phyloP scores from a whole-genome alignment of 2,113 vertebrate species.

The Pimephales promelas region DNA sequence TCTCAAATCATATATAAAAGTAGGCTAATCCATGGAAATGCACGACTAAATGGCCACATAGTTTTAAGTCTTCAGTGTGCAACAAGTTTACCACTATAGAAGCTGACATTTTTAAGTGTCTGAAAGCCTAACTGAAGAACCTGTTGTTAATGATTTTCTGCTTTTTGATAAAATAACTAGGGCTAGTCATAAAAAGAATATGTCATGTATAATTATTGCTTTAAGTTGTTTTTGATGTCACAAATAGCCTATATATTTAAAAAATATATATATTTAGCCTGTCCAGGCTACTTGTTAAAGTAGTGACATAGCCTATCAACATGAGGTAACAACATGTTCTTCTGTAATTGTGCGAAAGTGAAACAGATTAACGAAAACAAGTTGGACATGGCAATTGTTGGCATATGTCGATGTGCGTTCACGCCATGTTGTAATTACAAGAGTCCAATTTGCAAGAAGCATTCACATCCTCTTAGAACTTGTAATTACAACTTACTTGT shows the following conservation, averaged over 20 bases:
- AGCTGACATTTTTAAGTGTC: not conserved
- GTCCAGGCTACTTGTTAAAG: not conserved
- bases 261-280: not conserved
- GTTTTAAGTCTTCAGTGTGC: not conserved
- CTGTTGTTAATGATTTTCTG: not conserved
- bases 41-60: not conserved
- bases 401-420: not conserved
- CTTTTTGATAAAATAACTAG: not conserved
- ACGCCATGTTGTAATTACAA: no score
- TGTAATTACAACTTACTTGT: no score
- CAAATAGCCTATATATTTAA: no score
- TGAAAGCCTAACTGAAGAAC: not conserved
- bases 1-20: not conserved
- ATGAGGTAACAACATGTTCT: not conserved
- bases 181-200: not conserved
- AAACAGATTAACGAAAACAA: not conserved
- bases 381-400: not conserved
- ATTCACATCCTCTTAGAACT: no score
- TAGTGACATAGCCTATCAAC: not conserved
- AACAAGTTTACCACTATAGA: not conserved
- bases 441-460: no score
- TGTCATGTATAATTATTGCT: not conserved
- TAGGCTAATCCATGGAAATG: not conserved
- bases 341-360: not conserved
- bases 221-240: not conserved